phyloP scores from a whole-genome alignment of 2,888 invertebrate species.

The Chalcis sispes region DNA sequence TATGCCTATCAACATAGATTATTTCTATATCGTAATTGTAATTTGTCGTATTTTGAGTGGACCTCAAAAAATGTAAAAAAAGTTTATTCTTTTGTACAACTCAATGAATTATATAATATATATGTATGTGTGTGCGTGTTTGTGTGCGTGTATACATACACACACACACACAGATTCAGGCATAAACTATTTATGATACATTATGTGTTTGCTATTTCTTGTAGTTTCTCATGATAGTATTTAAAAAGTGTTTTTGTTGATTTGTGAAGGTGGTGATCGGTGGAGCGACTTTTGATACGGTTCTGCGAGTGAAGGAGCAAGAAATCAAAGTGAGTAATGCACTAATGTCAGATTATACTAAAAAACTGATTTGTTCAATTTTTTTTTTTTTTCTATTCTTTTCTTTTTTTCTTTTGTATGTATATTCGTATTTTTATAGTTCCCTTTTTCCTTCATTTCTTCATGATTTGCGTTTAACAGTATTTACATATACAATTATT shows the following conservation, averaged over 20 bases:
- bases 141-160: no score
- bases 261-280: constrained; percentile 83
- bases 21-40: constrained; percentile 15
- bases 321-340: constrained; percentile 81
- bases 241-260: constrained; percentile 34
- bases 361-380: constrained; percentile 73
- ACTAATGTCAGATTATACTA: constrained; percentile 68
- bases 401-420: constrained; percentile 67
- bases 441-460: constrained; percentile 4
- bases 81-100: constrained; percentile 33
- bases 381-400: no score
- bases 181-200: constrained; percentile 20
- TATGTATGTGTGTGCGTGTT: no score
- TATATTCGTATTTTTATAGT: constrained; percentile 23
- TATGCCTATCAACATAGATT: constrained; percentile 22
- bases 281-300: constrained; percentile 86
- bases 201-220: constrained; percentile 18
- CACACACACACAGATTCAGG: background rate
- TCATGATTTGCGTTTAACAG: constrained; percentile 63
- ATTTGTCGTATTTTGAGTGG: constrained; percentile 5
- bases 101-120: constrained; percentile 24
- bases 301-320: constrained; percentile 81
- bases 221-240: constrained; percentile 5
- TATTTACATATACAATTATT: constrained; percentile 70
- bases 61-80: constrained; percentile 37